Percentiles rank a stretch among this genome's conserved stretches.
Evolutionary conservation across 2,888 invertebrate species (phyloP).

Genomic region (Latheticus oryzae): DNA sequence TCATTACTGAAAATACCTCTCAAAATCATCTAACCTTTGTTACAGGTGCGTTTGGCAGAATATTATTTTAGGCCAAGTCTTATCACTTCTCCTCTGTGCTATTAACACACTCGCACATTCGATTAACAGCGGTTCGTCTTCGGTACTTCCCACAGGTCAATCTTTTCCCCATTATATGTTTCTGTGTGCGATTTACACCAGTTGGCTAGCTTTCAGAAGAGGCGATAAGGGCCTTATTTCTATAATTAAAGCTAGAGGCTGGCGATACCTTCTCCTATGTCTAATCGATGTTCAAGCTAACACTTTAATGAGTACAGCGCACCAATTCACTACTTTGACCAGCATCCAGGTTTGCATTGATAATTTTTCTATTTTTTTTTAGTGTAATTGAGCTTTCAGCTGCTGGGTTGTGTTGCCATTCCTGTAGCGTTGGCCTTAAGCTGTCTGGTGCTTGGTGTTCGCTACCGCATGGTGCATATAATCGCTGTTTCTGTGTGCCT

Average conservation of each 20-base stretch:
- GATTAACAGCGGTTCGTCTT: constrained; percentile 75
- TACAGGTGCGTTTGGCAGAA: constrained; percentile 79
- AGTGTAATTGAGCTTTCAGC: no score
- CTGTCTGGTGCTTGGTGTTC: constrained; percentile 79
- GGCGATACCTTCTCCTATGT: constrained; percentile 82
- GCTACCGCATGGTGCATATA: constrained; percentile 81
- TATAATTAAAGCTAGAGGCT: constrained; percentile 76
- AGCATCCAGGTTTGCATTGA: constrained; percentile 77
- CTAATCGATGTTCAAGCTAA: constrained; percentile 88
- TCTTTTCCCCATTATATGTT: constrained; percentile 83
- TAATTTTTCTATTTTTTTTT: no score
- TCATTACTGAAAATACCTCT: no score
- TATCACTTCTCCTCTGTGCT: constrained; percentile 81
- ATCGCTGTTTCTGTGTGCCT: constrained; percentile 83
- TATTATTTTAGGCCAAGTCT: constrained; percentile 78
- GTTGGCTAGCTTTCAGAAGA: constrained; percentile 79
- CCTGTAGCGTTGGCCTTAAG: constrained; percentile 84
- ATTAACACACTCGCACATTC: constrained; percentile 81
- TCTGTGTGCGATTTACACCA: constrained; percentile 81
- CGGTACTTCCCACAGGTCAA: constrained; percentile 84
- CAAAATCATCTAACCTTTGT: constrained; percentile 47
- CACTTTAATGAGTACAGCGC: constrained; percentile 84
- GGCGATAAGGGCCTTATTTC: constrained; percentile 72
- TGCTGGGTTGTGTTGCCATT: constrained; percentile 87
- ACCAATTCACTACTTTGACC: constrained; percentile 78